Evolutionary conservation across 2,888 invertebrate species (phyloP), one percentile per base, ranked within the genome.

Genomic region (Syritta pipiens): DNA sequence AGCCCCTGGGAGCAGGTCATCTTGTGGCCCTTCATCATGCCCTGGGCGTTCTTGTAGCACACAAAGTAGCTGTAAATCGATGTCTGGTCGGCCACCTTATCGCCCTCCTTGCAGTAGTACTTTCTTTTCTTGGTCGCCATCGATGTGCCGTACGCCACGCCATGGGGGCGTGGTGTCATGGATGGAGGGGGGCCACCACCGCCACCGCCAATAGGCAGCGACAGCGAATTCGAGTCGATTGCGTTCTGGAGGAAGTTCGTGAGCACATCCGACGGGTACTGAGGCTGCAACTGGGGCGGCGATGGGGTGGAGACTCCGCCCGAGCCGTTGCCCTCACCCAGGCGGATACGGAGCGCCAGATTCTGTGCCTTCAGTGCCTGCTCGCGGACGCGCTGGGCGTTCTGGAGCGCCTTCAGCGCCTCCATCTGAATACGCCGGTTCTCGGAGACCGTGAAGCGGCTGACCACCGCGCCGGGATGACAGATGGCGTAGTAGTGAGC

Each of bases 1-100:
- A 90, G 82, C 26, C 87, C 85, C 49, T 87, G 88, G 0, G 90
- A 89, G 81, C 90, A 91, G 2, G 85, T 86, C 88, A 90, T 88
- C 81, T 89, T 88, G 68, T 90, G 86, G 0, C 88, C 88, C 82
- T 89, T 88, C 84, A 90, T 88, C 30, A 86, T 84, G 1, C 88
- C 86, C 14, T 86, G 85, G 1, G 86, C 83, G 6, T 85, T 86
- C 71, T 88, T 88, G 48, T 88, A 90, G 84, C 90, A 91, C 20
- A 90, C 87, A 82, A 90, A 91, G 74, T 90, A 91, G 82, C 87
- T 89, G 28, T 83, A 86, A 4, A 88, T 86, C 1, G 90, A 90
- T 1, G 86, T 86, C 44, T 87, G 86, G 83, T 91, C 91, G 1
- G 88, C 86, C 5, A 88, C 86, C 83, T 90, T 91, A 24, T 90